Base-by-base conservation (phyloP, 2,888 invertebrate genomes). In the Eupithecia vulgata region DNA sequence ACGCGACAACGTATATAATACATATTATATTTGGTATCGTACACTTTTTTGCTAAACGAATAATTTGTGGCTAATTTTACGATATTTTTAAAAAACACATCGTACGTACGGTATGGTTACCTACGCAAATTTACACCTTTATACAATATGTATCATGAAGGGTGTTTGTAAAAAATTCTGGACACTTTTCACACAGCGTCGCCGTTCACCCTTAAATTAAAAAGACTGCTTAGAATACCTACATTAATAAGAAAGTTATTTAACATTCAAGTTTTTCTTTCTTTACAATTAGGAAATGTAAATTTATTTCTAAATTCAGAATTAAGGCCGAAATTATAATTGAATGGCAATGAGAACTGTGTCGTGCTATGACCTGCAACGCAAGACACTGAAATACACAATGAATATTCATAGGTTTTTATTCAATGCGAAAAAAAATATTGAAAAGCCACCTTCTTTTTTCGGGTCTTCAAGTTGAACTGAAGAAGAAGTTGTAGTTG, bases 311-410 rank as follows among this genome's bases (percentile, higher is more conserved):
- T 25, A 40, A 65, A 65, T 13, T 65, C 21, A 88, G 17, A 69
- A 73, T 67, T 37, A 70, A 72, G 52, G 48, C 45, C 40, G 25
- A 67, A 42, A 71, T 73, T 77, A 30, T 48, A 71, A 73, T 75
- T 65, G 75, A 79, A 75, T 66, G 70, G 64, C 57, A 72, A 68
- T 70, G 70, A 35, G 68, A 72, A 67, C 52, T 76, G 67, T 80
- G 64, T 73, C 71, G 48, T 67, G 52, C 21, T 61, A 8, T 21
- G 40, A 65, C 65, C 65, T 40, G 15, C 8, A 15, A 65, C 40
- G 34, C 61, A 37, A 65, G 37, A 65, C 13, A 25, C 65, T 64
- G 37, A 40, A n/a, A 21, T 25, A 21, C 34, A 10, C 5, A 37
- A 40, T 61, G 34, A 61, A 61, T 61, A 34, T 34, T 61, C 61